Evolutionary conservation across 2,888 invertebrate genomes (phyloP).

Genomic region (Agriopis marginaria): DNA sequence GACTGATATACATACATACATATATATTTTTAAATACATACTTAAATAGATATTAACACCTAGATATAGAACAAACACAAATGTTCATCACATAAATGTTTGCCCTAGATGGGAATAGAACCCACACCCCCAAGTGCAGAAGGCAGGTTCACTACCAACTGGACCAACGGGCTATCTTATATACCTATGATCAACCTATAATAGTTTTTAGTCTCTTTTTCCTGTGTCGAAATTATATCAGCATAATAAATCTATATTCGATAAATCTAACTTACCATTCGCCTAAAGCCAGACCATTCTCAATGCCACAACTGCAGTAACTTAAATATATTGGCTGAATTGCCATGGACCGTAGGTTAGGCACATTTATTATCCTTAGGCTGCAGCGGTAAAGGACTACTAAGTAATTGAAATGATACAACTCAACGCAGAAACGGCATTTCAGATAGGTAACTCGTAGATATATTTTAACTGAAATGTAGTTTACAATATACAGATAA

Average conservation of each 20-base stretch:
- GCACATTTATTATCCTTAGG: constrained; percentile 6
- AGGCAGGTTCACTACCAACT: too few species aligned
- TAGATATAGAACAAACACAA: too few species aligned
- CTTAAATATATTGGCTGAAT: constrained; percentile 10
- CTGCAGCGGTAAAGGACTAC: background rate
- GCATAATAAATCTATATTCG: constrained; percentile 2
- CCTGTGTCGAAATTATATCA: background rate
- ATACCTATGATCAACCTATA: too few species aligned
- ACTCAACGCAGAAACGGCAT: background rate
- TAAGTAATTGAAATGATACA: background rate
- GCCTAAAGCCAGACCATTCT: constrained; percentile 7
- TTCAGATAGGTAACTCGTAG: background rate
- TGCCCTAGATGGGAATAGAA: too few species aligned
- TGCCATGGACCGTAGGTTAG: background rate
- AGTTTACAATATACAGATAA: too few species aligned
- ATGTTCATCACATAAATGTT: too few species aligned
- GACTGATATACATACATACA: too few species aligned
- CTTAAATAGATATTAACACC: too few species aligned
- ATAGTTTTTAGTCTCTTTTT: background rate
- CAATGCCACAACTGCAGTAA: constrained; percentile 10
- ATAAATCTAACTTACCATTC: constrained; percentile 5
- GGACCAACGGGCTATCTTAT: too few species aligned
- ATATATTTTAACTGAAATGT: too few species aligned
- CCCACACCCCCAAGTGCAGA: too few species aligned
- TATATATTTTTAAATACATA: too few species aligned